phyloP scores from a whole-genome alignment of 2,113 vertebrate genomes.

The Bettongia penicillata region DNA sequence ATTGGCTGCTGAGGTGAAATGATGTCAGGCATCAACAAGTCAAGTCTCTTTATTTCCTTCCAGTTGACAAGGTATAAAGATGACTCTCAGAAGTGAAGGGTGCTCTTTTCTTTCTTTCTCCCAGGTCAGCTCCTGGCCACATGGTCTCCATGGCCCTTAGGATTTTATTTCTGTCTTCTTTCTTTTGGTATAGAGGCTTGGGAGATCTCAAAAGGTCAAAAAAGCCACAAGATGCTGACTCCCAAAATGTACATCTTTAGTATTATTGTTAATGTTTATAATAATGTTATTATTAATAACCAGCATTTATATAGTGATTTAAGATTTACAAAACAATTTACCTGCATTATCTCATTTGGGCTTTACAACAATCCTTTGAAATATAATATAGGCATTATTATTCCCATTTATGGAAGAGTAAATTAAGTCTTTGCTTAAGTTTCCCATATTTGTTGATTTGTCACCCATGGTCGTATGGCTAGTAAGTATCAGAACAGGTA shows the following conservation, averaged over 20 bases:
- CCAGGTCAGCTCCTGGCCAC: background rate
- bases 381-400: background rate
- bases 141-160: background rate
- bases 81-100: background rate
- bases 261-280: background rate
- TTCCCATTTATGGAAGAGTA: background rate
- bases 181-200: background rate
- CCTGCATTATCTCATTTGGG: background rate
- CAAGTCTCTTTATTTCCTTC: background rate
- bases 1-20: background rate
- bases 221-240: background rate
- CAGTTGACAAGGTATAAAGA: background rate
- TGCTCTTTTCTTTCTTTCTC: background rate
- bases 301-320: background rate
- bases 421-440: background rate
- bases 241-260: background rate
- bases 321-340: background rate
- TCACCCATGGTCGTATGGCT: background rate
- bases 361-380: background rate
- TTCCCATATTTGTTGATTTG: background rate
- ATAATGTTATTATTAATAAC: background rate
- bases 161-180: background rate
- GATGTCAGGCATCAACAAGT: background rate
- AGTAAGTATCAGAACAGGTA: background rate
- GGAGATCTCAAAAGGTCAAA: background rate